These are phyloP conservation scores for Hyalella azteca DNA, from an alignment of 2,888 invertebrate species.

Conservation along the genomic window DNA sequence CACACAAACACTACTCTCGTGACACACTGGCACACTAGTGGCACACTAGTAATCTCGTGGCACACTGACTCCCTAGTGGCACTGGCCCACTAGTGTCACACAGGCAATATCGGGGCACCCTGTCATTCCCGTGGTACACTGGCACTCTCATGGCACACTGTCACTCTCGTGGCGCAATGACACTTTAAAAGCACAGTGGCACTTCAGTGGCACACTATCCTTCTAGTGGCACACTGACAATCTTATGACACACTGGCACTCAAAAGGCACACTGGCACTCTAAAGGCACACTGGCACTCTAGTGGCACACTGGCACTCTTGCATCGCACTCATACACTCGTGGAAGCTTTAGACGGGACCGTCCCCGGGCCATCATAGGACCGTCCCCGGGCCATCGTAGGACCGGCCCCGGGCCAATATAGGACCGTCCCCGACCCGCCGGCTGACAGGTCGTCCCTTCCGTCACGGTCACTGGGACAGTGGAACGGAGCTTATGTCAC, in stretches of 20 bases:
- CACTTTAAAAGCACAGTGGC: background rate
- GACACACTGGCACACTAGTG: background rate
- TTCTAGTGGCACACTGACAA: background rate
- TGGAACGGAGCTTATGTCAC: too few relatives aligned
- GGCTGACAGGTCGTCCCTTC: too few relatives aligned
- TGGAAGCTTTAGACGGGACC: too few relatives aligned
- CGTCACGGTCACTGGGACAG: too few relatives aligned
- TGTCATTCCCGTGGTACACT: background rate
- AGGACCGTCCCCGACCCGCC: too few relatives aligned
- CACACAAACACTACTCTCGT: background rate
- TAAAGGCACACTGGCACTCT: background rate
- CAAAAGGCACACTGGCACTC: background rate
- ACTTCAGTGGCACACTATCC: background rate
- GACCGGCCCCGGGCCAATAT: too few relatives aligned
- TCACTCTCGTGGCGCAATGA: background rate
- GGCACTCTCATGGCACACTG: background rate
- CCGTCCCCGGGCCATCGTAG: too few relatives aligned
- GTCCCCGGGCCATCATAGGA: too few relatives aligned
- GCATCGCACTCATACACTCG: background rate
- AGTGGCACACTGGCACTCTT: background rate
- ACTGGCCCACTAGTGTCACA: background rate
- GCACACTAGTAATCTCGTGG: background rate
- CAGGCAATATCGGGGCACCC: background rate
- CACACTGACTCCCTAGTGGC: background rate
- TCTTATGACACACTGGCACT: background rate